These are phyloP conservation scores for Nibea coibor DNA, from an alignment of 2,113 vertebrate genomes.

Conservation along the genomic window DNA sequence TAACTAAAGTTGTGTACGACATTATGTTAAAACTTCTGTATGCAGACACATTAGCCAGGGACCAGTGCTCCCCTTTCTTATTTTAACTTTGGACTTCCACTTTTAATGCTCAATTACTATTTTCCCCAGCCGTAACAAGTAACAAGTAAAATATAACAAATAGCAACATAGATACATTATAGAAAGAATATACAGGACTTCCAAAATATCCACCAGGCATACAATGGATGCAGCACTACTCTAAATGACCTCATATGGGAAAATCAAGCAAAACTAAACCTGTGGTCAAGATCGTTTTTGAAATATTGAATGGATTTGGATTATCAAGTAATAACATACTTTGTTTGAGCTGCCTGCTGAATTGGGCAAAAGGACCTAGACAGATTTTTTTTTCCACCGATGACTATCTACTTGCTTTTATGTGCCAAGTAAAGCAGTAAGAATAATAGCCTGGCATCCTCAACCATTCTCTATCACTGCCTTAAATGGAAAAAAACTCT, in stretches of 20 bases:
- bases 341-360: neutral
- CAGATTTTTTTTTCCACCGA: neutral
- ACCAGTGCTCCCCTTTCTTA: neutral
- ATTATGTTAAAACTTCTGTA: neutral
- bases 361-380: constrained; percentile 4
- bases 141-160: neutral
- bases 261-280: neutral
- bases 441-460: constrained; percentile 26
- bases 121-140: neutral
- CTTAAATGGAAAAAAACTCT: constrained; percentile 55
- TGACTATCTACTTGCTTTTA: constrained; percentile 10
- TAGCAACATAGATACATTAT: neutral
- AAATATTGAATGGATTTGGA: neutral
- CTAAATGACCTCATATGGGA: neutral
- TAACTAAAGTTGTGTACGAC: neutral
- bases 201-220: too few relatives aligned
- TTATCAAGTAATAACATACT: neutral
- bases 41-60: neutral
- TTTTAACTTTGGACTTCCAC: neutral
- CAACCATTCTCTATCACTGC: constrained; percentile 16
- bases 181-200: neutral
- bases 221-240: neutral
- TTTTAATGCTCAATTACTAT: neutral
- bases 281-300: neutral
- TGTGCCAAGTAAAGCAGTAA: constrained; percentile 44